Base-by-base conservation (phyloP, 2,113 vertebrate genomes). In the Elachura formosa region DNA sequence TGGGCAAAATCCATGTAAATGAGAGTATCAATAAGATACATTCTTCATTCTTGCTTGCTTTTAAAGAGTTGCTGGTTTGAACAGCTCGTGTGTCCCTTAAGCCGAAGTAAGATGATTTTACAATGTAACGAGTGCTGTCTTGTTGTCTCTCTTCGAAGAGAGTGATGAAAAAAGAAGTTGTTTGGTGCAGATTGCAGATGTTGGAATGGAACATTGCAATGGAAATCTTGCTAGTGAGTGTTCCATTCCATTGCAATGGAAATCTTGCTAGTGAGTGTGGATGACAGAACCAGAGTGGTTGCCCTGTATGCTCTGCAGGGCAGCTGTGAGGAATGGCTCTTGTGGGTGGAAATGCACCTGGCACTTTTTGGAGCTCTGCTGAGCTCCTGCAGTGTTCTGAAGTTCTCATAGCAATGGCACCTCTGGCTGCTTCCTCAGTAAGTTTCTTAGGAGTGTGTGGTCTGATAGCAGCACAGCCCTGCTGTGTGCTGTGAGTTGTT, bases 381-480 rank as follows among this genome's bases (percentile, higher is more conserved):
- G 64, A 85, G 54, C n/a, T 79, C 33, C 54, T 40, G 54, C n/a
- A 73, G 63, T 17, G 56, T 74, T 56, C n/a, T 58, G 77, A 62
- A 52, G 23, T 36, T 64, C 24, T 11, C 0, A 0, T 36, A 69
- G 67, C 45, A 34, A 0, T 23, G 31, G 14, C 40, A 68, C 6
- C 10, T 75, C 41, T 36, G 21, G 49, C 41, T 79, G 62, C 75
- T 77, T 62, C 25, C 45, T 77, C 25, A 19, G 4, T 3, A 24
- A 29, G 25, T 85, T 83, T 67, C n/a, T 31, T 6, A 11, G 49
- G 45, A 9, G 14, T 6, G 10, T 38, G 33, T 52, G 15, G 18
- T 71, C 15, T 49, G 67, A 21, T 11, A 26, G 38, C 46, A 62
- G 41, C 4, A 3, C 40, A 64, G 36, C 40, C 24, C 52, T 48